These are phyloP conservation scores for Eretmochelys imbricata DNA, from an alignment of 2,113 vertebrate genomes.

Conservation along the genomic window DNA sequence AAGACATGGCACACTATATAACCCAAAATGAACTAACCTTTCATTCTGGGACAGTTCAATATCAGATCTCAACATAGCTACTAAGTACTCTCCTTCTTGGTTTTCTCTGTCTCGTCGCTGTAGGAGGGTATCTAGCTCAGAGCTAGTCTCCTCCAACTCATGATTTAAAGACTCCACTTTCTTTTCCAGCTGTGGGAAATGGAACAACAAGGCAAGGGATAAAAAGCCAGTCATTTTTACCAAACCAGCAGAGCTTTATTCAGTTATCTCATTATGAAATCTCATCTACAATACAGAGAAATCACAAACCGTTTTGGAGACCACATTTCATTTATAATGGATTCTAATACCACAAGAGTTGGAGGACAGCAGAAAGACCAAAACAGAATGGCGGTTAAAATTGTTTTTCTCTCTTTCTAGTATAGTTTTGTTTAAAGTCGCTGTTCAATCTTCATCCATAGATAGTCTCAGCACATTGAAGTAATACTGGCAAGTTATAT, in stretches of 20 bases:
- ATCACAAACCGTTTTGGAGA: background rate
- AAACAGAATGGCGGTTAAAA: rapidly evolving
- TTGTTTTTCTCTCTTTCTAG: background rate
- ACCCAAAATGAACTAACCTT: conserved; percentile 75
- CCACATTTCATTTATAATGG: background rate
- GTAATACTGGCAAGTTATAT: background rate
- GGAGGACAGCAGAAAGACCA: background rate
- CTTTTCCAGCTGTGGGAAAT: conserved; percentile 81
- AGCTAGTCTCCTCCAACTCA: conserved; percentile 79
- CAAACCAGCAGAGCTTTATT: background rate
- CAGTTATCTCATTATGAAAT: background rate
- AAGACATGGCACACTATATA: background rate
- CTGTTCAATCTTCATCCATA: background rate
- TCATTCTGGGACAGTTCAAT: conserved; percentile 80
- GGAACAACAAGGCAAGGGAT: background rate
- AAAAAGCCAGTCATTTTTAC: background rate
- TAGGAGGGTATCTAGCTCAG: conserved; percentile 85
- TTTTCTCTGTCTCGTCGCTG: conserved; percentile 85
- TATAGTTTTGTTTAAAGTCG: background rate
- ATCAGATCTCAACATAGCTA: conserved; percentile 89
- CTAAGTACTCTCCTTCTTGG: conserved; percentile 85
- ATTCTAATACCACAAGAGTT: background rate
- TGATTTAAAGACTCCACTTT: conserved; percentile 80
- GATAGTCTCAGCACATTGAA: background rate
- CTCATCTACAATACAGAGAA: background rate